These are phyloP conservation scores for Cosmia trapezina DNA, from an alignment of 2,888 invertebrate genomes.

Conservation along the genomic window DNA sequence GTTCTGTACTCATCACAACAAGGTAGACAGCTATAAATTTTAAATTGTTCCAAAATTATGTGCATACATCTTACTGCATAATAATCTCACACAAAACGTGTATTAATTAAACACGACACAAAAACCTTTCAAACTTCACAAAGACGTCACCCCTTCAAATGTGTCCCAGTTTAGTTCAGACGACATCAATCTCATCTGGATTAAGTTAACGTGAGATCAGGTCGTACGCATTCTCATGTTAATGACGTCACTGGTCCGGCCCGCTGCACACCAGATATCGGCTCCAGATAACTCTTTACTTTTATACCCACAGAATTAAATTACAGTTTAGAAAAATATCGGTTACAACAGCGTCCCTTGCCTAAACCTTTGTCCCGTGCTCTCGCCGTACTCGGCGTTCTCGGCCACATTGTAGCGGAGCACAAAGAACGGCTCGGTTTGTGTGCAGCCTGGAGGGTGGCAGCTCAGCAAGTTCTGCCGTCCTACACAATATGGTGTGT, in stretches of 20 bases:
- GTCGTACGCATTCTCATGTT: conserved; percentile 52
- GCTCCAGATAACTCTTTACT: conserved; percentile 43
- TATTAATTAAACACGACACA: conserved; percentile 24
- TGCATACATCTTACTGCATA: conserved; percentile 3
- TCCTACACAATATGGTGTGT: conserved; percentile 23
- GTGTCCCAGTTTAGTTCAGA: conserved; percentile 9
- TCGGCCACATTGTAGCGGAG: background rate
- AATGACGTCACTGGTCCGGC: conserved; percentile 44
- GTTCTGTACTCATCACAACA: background rate
- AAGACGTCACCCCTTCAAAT: conserved; percentile 34
- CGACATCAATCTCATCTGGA: conserved; percentile 51
- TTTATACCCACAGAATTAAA: conserved; percentile 34
- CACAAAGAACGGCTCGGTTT: conserved; percentile 14
- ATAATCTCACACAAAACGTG: conserved; percentile 27
- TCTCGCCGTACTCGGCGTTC: background rate
- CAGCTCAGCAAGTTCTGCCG: conserved; percentile 27
- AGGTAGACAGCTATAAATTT: conserved; percentile 2
- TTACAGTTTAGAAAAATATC: conserved; percentile 57
- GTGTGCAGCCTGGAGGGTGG: conserved; percentile 21
- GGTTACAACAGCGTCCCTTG: conserved; percentile 33
- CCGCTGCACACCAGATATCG: conserved; percentile 51
- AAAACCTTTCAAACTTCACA: conserved; percentile 16
- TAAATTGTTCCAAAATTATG: conserved; percentile 1
- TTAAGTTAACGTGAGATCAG: conserved; percentile 42
- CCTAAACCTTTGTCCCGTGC: background rate